These are phyloP conservation scores for Aethina tumida DNA, from an alignment of 1,140 invertebrate genomes.

Conservation along the genomic window DNA sequence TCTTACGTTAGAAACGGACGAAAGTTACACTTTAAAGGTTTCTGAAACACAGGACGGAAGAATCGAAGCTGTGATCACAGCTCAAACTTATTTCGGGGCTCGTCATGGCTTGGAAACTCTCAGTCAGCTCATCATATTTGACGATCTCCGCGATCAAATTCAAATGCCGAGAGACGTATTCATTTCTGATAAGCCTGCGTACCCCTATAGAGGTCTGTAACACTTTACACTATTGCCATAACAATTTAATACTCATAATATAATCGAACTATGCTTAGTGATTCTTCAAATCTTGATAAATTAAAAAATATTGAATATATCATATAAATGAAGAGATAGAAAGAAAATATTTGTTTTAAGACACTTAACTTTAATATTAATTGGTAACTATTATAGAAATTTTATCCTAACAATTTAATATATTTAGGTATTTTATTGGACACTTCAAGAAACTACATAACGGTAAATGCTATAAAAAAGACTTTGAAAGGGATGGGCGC, in stretches of 20 bases:
- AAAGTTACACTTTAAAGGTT: slow-evolving; percentile 54
- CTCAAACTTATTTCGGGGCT: slow-evolving; percentile 59
- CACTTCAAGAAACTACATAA: slow-evolving; percentile 64
- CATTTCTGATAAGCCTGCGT: slow-evolving; percentile 59
- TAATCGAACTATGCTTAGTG: too few relatives aligned
- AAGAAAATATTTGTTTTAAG: too few relatives aligned
- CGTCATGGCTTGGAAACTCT: slow-evolving; percentile 71
- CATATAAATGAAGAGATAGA: too few relatives aligned
- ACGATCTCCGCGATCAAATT: slow-evolving; percentile 49
- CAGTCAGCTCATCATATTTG: slow-evolving; percentile 61
- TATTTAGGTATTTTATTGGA: slow-evolving; percentile 67
- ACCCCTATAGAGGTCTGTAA: slow-evolving; percentile 67
- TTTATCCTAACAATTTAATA: too few relatives aligned
- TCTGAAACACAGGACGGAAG: slow-evolving; percentile 34
- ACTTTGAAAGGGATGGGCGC: slow-evolving; percentile 72
- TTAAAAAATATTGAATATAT: too few relatives aligned
- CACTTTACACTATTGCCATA: too few relatives aligned
- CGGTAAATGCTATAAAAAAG: slow-evolving; percentile 53
- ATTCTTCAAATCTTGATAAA: too few relatives aligned
- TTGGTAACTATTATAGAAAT: too few relatives aligned
- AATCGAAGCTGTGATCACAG: slow-evolving; percentile 50
- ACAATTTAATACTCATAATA: too few relatives aligned
- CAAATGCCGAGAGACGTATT: slow-evolving; percentile 48
- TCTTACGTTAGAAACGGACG: slow-evolving; percentile 51
- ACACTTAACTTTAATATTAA: too few relatives aligned